Conservation (phyloP, 2,797 vertebrate genomes). For the Manis pentadactyla region DNA sequence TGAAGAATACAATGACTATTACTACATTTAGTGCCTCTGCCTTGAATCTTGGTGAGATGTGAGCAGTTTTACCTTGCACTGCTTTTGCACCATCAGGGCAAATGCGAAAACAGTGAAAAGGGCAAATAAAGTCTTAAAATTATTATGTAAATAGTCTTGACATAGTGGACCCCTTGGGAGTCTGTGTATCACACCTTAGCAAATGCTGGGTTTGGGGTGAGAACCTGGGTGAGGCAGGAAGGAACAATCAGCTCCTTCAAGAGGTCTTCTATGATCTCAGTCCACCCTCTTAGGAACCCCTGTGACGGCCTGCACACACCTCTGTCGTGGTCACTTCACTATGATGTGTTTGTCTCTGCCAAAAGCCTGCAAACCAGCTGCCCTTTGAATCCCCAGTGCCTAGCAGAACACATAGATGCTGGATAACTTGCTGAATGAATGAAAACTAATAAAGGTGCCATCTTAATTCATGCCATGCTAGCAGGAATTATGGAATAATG, state of each 20-base stretch:
- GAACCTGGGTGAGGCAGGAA: background rate
- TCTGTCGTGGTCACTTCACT: background rate
- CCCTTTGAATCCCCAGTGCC: background rate
- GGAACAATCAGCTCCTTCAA: background rate
- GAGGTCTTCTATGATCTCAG: background rate
- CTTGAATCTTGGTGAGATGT: background rate
- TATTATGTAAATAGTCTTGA: background rate
- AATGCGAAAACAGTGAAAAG: background rate
- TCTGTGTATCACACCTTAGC: background rate
- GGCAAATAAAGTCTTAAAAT: background rate
- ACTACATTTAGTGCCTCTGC: background rate
- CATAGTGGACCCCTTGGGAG: background rate
- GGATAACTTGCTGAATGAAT: background rate
- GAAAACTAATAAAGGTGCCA: background rate
- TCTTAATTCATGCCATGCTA: background rate
- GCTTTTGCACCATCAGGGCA: background rate
- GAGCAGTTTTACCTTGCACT: background rate
- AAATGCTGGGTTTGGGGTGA: background rate
- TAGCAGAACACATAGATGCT: background rate
- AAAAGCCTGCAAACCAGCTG: background rate
- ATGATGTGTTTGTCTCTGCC: background rate
- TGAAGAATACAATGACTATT: background rate
- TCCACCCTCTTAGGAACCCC: background rate
- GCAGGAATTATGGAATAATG: background rate
- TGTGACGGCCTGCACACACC: accelerated